These are phyloP conservation scores for Polyodon spathula DNA, from an alignment of 2,113 vertebrate species.

Conservation along the genomic window DNA sequence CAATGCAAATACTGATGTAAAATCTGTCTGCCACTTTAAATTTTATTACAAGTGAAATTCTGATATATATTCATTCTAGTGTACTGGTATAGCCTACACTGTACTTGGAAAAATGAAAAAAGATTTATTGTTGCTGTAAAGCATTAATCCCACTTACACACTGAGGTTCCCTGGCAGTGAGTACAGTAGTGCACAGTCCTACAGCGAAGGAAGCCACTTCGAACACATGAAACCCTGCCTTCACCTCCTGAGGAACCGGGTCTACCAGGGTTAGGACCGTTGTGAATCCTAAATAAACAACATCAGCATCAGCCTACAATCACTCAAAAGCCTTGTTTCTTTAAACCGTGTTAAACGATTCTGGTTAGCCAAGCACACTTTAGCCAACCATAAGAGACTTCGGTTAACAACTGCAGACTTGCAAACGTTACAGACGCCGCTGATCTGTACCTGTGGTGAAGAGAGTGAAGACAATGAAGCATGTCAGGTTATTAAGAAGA, in stretches of 20 bases:
- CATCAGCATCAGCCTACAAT: not conserved
- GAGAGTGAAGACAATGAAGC: slow-evolving; percentile 46
- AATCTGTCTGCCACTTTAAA: no score
- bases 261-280: slow-evolving; percentile 52
- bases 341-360: no score
- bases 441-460: slow-evolving; percentile 46
- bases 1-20: no score
- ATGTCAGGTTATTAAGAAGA: slow-evolving; percentile 50
- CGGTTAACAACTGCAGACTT: no score
- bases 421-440: not conserved
- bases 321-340: no score
- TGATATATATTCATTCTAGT: no score
- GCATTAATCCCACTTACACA: slow-evolving; percentile 50
- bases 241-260: slow-evolving; percentile 44
- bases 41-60: no score
- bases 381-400: no score
- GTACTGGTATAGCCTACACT: no score
- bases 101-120: no score
- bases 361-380: no score
- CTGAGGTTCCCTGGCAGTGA: slow-evolving; percentile 53
- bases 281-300: slow-evolving; percentile 47
- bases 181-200: slow-evolving; percentile 46
- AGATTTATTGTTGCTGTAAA: no score
- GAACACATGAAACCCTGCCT: slow-evolving; percentile 44
- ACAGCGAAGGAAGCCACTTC: slow-evolving; percentile 57